phyloP scores from a whole-genome alignment of 1,140 invertebrate genomes.

The Apis mellifera region DNA sequence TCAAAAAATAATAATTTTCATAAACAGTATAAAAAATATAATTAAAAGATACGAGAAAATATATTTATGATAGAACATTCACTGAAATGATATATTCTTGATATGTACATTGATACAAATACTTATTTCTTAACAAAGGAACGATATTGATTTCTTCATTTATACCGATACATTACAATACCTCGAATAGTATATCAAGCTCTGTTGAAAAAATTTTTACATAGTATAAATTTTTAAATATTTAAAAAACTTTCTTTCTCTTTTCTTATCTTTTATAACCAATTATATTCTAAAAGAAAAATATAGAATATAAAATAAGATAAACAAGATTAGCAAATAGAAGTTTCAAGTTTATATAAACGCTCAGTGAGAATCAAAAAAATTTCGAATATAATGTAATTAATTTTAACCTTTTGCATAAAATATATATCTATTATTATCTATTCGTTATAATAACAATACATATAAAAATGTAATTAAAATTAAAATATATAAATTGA shows the following conservation, averaged over 20 bases:
- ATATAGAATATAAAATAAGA: neutral
- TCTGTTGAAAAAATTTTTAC: neutral
- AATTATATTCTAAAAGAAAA: neutral
- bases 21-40: neutral
- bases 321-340: neutral
- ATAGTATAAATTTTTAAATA: neutral
- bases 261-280: too few relatives aligned
- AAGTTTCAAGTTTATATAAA: neutral
- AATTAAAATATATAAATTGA: neutral
- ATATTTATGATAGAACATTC: too few relatives aligned
- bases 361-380: neutral
- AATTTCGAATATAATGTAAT: neutral
- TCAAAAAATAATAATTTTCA: neutral
- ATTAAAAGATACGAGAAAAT: neutral
- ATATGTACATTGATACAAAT: neutral
- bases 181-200: neutral
- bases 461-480: neutral
- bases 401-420: neutral
- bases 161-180: neutral
- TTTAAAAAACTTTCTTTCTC: too few relatives aligned
- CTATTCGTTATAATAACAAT: too few relatives aligned
- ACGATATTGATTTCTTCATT: constrained; percentile 33
- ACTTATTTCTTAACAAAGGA: neutral
- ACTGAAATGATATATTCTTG: neutral
- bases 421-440: neutral